phyloP scores from a whole-genome alignment of 2,888 invertebrate genomes.

The Orthonychiurus folsomi region DNA sequence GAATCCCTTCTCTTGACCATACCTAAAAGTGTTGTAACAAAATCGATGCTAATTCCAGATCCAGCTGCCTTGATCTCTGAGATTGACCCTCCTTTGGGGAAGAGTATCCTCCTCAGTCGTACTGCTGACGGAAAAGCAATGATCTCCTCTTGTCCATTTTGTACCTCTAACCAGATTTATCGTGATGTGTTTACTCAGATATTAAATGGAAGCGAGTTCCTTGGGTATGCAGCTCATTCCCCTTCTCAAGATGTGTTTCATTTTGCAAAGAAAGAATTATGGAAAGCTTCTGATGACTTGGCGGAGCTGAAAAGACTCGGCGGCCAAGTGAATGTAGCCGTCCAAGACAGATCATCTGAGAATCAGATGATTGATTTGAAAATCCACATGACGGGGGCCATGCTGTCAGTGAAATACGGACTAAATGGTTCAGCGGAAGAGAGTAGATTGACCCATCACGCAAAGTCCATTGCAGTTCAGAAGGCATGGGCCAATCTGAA shows the following conservation, averaged over 20 bases:
- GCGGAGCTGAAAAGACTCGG: slow-evolving; percentile 80
- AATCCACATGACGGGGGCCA: slow-evolving; percentile 80
- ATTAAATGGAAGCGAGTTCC: slow-evolving; percentile 75
- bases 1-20: slow-evolving; percentile 48
- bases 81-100: slow-evolving; percentile 79
- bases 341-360: slow-evolving; percentile 57
- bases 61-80: slow-evolving; percentile 51
- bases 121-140: slow-evolving; percentile 58
- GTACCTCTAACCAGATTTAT: slow-evolving; percentile 77
- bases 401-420: slow-evolving; percentile 89
- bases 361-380: slow-evolving; percentile 54
- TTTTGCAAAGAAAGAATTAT: slow-evolving; percentile 83
- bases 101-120: slow-evolving; percentile 69
- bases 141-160: slow-evolving; percentile 70
- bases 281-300: slow-evolving; percentile 80
- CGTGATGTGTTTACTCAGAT: slow-evolving; percentile 86
- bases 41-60: slow-evolving; percentile 51
- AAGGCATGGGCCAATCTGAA: slow-evolving; percentile 91
- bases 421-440: slow-evolving; percentile 83
- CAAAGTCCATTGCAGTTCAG: slow-evolving; percentile 72
- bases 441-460: slow-evolving; percentile 79
- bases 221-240: slow-evolving; percentile 79
- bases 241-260: slow-evolving; percentile 86
- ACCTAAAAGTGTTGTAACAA: slow-evolving; percentile 67
- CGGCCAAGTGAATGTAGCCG: slow-evolving; percentile 81